Base-by-base conservation (phyloP, 2,113 vertebrate genomes). In the Martes martes region DNA sequence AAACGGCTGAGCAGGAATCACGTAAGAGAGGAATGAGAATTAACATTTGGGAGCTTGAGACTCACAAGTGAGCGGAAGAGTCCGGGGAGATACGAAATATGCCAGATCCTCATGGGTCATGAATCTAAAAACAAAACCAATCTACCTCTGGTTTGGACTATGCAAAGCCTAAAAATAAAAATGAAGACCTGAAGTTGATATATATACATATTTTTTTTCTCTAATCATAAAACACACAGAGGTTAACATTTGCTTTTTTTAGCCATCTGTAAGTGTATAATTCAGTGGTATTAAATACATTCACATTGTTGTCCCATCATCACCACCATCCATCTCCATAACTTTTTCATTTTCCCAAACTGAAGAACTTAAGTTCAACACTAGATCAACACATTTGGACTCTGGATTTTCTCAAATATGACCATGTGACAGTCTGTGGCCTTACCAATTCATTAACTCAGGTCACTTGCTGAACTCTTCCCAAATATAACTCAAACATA, bases 11-110 rank as follows among this genome's bases (percentile, higher is more conserved):
- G 36, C 33, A 87, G 15, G 61, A 83, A 91, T 79, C 63, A 80
- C 59, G 52, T 26, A 63, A 87, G 16, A 78, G 80, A 91, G 52
- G 95, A 96, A 88, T 52, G 24, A 63, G 90, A 97, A 65, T 90
- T 89, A 95, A 65, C 67, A 90, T 50, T 95, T 91, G 81, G 71
- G 67, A 95, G 28, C 36, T 21, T 73, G 76, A 96, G 61, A 57
- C 52, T 93, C 39, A 45, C 67, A 95, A 83, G 76, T 67, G 78
- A 97, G 47, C 26, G 28, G 18, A 78, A 63, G 74, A 84, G 87
- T 81, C 73, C 23, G 4, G 67, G 76, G 85, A 79, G 23, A 93
- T 42, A 50, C 26, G 11, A 90, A 96, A 91, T 76, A 94, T 21
- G 18, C 15, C 63, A 90, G n/a, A 93, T 42, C 16, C 90, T 79